Evolutionary conservation across 2,113 vertebrate genomes (phyloP).

Genomic region (Eulemur macaco): DNA sequence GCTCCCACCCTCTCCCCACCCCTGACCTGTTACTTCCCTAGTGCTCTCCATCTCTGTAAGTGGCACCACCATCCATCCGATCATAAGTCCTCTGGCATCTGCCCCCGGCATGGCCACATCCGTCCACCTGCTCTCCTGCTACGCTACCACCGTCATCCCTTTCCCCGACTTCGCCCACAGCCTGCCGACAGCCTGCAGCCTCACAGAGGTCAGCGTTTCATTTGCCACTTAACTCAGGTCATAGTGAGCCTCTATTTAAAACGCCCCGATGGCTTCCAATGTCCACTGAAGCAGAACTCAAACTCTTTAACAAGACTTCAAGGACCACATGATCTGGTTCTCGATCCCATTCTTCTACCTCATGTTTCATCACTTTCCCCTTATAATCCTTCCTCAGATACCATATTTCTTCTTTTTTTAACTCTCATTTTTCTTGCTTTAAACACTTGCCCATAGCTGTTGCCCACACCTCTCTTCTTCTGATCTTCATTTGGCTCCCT

Average conservation of each 20-base stretch:
- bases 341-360: neutral
- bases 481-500: neutral
- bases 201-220: neutral
- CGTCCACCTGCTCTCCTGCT: neutral
- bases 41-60: neutral
- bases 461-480: neutral
- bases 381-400: neutral
- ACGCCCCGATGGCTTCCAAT: neutral
- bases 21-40: neutral
- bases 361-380: neutral
- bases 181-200: neutral
- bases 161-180: neutral
- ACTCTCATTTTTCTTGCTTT: neutral
- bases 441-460: neutral
- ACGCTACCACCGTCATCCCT: fast-evolving
- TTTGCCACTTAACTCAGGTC: neutral
- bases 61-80: neutral
- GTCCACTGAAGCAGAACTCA: neutral
- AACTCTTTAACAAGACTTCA: neutral
- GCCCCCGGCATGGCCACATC: neutral
- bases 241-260: neutral
- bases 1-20: fast-evolving
- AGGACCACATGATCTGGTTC: neutral
- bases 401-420: neutral
- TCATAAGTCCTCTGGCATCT: neutral